Evolutionary conservation across 1,140 invertebrate species (phyloP), one percentile per base, ranked within the genome.

Genomic region (Chrysomallon squamiferum): DNA sequence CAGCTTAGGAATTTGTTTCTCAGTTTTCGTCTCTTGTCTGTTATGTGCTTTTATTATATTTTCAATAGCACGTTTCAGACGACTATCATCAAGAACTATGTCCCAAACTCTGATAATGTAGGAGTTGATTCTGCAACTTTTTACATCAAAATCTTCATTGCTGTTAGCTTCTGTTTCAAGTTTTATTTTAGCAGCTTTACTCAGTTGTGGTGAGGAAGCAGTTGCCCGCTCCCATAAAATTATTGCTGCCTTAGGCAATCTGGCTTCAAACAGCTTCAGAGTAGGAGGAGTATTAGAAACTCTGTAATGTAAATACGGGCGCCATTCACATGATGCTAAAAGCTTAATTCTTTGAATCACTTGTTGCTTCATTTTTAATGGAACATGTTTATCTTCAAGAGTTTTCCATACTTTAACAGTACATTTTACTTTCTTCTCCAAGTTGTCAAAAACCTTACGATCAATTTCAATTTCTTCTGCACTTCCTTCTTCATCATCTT

Each of bases 391-490:
- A 35, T 77, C 33, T 0, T 59, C 41, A 2, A 68, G 69, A 11
- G 35, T 38, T 52, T 68, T 68, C 69, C 69, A 68, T 9, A 69
- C 69, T 11, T 69, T 59, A n/a, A 57, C 50, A 18, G 82, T 84
- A 59, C 80, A 84, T 60, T 82, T 79, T 9, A 84, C 75, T 49
- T 84, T 79, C 82, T 80, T 82, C 35, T 75, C 76, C 33, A 81
- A 69, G 61, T 75, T 76, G 32, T 81, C 79, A 75, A 81, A 79
- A 1, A 47, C 59, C 43, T 50, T 38, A 32, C 61, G 59, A 59
- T 72, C 62, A 27, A 71, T 60, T 35, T 65, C 66, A 25, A 69
- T 63, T 5, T 65, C 60, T 18, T 64, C 58, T 29, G 59, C 56
- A 22, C 63, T 59, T 5, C 43, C 62, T 25, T 68, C 62, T 18